These are phyloP conservation scores for Mixornis gularis DNA, from an alignment of 2,113 vertebrate species.

Conservation along the genomic window DNA sequence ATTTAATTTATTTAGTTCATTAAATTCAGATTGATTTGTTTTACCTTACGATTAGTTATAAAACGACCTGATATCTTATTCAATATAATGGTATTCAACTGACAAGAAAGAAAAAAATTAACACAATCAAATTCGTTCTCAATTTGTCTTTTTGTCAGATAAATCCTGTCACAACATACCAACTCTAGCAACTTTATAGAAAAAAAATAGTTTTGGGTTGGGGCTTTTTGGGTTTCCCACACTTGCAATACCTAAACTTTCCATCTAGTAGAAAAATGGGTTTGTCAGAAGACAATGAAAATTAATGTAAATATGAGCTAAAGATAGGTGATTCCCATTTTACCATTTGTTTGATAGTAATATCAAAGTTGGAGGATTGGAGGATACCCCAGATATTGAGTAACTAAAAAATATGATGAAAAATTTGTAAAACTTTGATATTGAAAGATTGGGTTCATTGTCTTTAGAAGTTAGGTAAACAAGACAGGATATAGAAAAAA, in stretches of 20 bases:
- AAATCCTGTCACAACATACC: not conserved
- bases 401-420: not conserved
- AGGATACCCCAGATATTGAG: not conserved
- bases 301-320: not conserved
- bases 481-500: not conserved
- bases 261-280: not conserved
- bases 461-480: not conserved
- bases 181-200: not conserved
- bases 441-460: fast-evolving
- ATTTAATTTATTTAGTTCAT: not conserved
- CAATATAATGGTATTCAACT: not conserved
- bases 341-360: not conserved
- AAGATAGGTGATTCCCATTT: not conserved
- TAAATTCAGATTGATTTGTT: not conserved
- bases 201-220: not conserved
- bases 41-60: not conserved
- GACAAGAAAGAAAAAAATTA: not conserved
- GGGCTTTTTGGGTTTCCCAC: fast-evolving
- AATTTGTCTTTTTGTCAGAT: not conserved
- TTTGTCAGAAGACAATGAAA: not conserved
- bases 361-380: not conserved
- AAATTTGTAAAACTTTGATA: not conserved
- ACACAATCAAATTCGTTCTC: not conserved
- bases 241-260: not conserved
- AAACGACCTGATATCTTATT: not conserved